These are phyloP conservation scores for Rostratula benghalensis DNA, from an alignment of 2,113 vertebrate species.

Conservation along the genomic window DNA sequence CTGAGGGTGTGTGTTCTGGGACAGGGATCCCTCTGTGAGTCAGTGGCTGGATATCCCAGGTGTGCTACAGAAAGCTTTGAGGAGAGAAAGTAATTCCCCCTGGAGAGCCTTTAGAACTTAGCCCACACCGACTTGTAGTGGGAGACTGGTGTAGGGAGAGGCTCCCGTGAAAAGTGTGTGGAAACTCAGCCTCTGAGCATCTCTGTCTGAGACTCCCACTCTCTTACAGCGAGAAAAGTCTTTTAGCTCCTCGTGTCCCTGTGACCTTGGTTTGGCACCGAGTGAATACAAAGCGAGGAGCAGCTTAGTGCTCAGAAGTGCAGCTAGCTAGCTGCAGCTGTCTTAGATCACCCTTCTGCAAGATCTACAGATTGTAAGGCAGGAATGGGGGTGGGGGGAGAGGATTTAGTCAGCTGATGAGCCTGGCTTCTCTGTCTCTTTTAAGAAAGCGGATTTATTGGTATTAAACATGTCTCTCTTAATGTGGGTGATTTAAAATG, in stretches of 20 bases:
- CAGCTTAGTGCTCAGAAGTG: background rate
- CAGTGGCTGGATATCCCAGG: background rate
- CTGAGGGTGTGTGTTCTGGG: background rate
- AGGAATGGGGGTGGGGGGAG: constrained; percentile 25
- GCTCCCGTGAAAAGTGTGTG: background rate
- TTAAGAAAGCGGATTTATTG: constrained; percentile 67
- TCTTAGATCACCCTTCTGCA: constrained; percentile 11
- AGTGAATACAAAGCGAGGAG: background rate
- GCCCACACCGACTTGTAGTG: background rate
- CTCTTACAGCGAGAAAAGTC: background rate
- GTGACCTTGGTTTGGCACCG: constrained; percentile 12
- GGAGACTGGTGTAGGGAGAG: background rate
- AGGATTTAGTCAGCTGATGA: constrained; percentile 62
- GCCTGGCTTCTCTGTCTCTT: constrained; percentile 52
- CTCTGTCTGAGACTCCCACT: background rate
- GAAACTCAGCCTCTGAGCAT: background rate
- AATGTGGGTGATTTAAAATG: constrained; percentile 69
- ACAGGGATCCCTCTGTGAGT: background rate
- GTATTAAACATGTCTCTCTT: constrained; percentile 69
- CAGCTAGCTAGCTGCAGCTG: constrained; percentile 22
- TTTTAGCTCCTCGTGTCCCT: background rate
- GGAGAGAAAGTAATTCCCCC: background rate
- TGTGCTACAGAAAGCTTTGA: background rate
- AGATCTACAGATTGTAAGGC: constrained; percentile 61
- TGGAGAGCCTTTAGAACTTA: background rate